Evolutionary conservation across 2,888 invertebrate species (phyloP).

Genomic region (Acrocera orbiculus): DNA sequence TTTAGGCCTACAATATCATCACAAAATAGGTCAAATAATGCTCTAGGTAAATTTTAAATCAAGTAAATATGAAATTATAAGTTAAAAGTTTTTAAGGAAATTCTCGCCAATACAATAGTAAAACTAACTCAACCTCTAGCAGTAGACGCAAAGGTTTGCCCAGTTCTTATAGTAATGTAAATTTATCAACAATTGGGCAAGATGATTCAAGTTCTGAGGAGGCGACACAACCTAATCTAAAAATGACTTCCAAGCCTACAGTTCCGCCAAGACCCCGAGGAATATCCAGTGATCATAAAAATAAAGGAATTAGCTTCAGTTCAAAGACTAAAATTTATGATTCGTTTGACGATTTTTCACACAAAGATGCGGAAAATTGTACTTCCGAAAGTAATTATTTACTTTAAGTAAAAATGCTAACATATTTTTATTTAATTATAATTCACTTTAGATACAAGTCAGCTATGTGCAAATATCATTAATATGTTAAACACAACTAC

Average conservation of each 20-base stretch:
- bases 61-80: too few relatives aligned
- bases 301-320: slow-evolving; percentile 17
- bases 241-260: slow-evolving; percentile 33
- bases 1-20: slow-evolving; percentile 69
- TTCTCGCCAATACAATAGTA: slow-evolving; percentile 9
- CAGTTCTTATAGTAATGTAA: slow-evolving; percentile 50
- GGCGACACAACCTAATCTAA: slow-evolving; percentile 25
- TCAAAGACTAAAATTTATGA: too few relatives aligned
- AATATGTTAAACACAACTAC: slow-evolving; percentile 33
- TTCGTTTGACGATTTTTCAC: slow-evolving; percentile 25
- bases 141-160: slow-evolving; percentile 40
- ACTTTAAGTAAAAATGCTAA: too few relatives aligned
- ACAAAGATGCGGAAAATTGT: slow-evolving; percentile 32
- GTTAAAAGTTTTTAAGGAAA: slow-evolving; percentile 15
- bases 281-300: slow-evolving; percentile 42
- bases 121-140: slow-evolving; percentile 22
- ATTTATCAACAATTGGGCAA: slow-evolving; percentile 48
- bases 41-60: slow-evolving; percentile 17
- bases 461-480: slow-evolving; percentile 42
- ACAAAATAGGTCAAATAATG: slow-evolving; percentile 50
- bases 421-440: too few relatives aligned
- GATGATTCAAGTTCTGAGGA: slow-evolving; percentile 74
- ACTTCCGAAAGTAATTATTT: slow-evolving; percentile 36
- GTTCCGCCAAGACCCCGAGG: slow-evolving; percentile 48
- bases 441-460: slow-evolving; percentile 41